Base-by-base conservation (phyloP, 2,113 vertebrate genomes). In the Catharus fuscescens region DNA sequence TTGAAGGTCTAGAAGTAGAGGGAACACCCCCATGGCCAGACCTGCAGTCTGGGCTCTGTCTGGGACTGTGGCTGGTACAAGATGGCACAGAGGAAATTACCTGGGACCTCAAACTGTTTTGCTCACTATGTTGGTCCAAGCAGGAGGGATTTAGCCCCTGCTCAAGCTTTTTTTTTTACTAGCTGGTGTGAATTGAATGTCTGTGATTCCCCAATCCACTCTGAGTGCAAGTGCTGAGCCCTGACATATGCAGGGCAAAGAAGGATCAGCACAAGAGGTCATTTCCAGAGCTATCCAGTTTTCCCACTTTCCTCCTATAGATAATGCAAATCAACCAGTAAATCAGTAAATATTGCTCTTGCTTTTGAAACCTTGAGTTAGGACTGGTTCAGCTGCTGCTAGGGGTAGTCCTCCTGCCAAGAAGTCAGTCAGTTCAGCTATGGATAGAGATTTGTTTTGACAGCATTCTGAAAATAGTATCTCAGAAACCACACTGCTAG, bases 391-490 rank as follows among this genome's bases (percentile, higher is more conserved):
- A 85, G 38, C 62, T 50, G 50, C 78, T 72, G 78, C 87, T 32
- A 54, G 72, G 84, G 23, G 62, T 69, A 42, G 78, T 48, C 60
- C 73, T 72, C 66, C 89, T 95, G 94, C 86, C 88, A 83, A 82
- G 81, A 80, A 74, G 91, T 81, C 89, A 93, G 57, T 82, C 87
- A 79, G 45, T 70, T 88, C 70, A 91, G 65, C 78, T 87, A 60
- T 7, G 36, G 93, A 91, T 34, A 54, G 78, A 93, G 89, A 95
- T 91, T 93, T 93, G 47, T 95, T 95, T 88, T 92, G 93, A 96
- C 94, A 90, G 89, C 61, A 10, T 36, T 65, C 79, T 92, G 57
- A 91, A 96, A 97, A 96, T 94, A 95, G 62, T 66, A 67, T 65
- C 84, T 90, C 84, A 62, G 70, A 95, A 94, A 85, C 78, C 95